Conservation (phyloP, 2,113 vertebrate species). For the Microcebus griseorufus region DNA sequence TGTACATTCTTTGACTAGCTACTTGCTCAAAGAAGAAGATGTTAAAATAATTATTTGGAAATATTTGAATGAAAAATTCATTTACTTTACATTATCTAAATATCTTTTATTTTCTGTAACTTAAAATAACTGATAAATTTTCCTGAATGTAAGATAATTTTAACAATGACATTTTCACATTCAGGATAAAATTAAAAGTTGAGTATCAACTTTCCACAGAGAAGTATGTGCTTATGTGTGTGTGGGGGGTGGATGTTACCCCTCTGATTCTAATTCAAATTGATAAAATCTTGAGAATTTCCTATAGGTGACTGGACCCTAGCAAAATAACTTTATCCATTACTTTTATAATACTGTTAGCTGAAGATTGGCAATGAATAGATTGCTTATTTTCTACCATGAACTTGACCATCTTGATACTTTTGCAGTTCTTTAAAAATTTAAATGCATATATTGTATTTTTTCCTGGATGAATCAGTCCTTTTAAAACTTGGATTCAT, state of each 20-base stretch:
- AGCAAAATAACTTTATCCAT: neutral
- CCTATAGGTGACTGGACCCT: neutral
- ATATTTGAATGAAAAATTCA: neutral
- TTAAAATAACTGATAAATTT: neutral
- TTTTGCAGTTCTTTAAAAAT: neutral
- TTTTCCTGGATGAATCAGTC: neutral
- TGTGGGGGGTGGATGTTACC: neutral
- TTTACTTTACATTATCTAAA: neutral
- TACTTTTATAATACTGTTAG: neutral
- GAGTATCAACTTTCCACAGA: neutral
- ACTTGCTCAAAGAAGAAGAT: neutral
- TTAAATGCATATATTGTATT: neutral
- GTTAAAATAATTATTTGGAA: neutral
- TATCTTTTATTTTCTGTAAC: neutral
- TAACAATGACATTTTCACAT: neutral
- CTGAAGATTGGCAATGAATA: neutral
- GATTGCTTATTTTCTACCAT: neutral
- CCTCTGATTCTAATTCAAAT: neutral
- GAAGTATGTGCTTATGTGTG: neutral
- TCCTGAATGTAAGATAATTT: neutral
- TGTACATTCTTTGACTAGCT: neutral
- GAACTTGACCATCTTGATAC: neutral
- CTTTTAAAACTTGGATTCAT: neutral
- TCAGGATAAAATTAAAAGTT: neutral
- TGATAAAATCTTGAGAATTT: neutral